Percentiles rank a stretch among this genome's conserved stretches.
These are phyloP conservation scores for Luperina nickerlii DNA, from an alignment of 2,888 invertebrate genomes.

Conservation along the genomic window DNA sequence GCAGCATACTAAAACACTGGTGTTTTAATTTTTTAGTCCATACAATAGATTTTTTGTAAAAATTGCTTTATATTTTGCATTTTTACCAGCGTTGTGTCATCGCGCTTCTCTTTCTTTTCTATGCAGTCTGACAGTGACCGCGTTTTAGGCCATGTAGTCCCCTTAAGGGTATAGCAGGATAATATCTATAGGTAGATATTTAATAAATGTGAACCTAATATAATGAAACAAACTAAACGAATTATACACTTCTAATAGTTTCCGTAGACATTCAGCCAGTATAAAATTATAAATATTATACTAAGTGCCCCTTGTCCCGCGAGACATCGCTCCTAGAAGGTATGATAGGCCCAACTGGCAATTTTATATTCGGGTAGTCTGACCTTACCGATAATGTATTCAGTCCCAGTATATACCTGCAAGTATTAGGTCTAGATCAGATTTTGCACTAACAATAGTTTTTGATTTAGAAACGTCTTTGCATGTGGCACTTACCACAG, in stretches of 20 bases:
- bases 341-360: background rate
- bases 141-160: too few relatives aligned
- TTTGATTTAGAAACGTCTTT: slow-evolving; percentile 5
- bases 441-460: slow-evolving; percentile 1
- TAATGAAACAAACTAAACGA: background rate
- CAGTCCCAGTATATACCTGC: background rate
- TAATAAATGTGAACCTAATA: background rate
- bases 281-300: background rate
- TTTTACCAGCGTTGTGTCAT: too few relatives aligned
- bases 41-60: too few relatives aligned
- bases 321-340: background rate
- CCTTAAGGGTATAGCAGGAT: background rate
- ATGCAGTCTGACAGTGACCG: too few relatives aligned
- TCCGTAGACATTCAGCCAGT: background rate
- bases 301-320: too few relatives aligned
- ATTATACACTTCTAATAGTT: background rate
- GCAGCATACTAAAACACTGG: too few relatives aligned
- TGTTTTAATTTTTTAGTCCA: too few relatives aligned
- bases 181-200: background rate
- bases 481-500: background rate
- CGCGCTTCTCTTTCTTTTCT: too few relatives aligned
- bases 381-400: slow-evolving; percentile 3
- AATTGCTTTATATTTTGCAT: too few relatives aligned
- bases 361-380: background rate
- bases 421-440: slow-evolving; percentile 1